Conservation (phyloP, 2,113 vertebrate genomes). For the Grallaria varia region DNA sequence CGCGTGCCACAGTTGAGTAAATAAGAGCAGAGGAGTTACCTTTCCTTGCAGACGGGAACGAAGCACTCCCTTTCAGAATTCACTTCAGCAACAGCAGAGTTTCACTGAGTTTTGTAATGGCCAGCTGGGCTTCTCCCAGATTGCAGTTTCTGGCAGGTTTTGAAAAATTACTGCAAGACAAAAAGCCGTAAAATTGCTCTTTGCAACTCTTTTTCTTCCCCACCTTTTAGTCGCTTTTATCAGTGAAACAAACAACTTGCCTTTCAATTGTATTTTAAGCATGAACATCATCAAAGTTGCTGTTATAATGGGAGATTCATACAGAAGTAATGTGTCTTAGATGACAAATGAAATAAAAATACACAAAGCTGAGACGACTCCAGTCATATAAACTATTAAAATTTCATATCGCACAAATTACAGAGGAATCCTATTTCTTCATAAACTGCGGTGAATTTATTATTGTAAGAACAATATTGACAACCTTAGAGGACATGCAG, state of each 20-base stretch:
- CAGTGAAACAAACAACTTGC: not conserved
- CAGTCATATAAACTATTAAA: not conserved
- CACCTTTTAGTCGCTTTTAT: not conserved
- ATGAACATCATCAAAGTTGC: not conserved
- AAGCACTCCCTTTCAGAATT: not conserved
- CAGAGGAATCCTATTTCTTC: not conserved
- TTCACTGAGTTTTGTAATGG: not conserved
- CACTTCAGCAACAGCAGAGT: not conserved
- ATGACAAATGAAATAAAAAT: not conserved
- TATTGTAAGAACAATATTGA: not conserved
- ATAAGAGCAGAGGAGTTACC: not conserved
- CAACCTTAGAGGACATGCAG: accelerated
- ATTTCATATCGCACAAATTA: not conserved
- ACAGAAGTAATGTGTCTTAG: not conserved
- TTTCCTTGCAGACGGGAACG: not conserved
- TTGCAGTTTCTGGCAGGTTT: not conserved
- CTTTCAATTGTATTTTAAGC: not conserved
- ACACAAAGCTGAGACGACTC: not conserved
- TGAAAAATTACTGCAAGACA: not conserved
- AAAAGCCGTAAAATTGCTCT: not conserved
- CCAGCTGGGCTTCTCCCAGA: not conserved
- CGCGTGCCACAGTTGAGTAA: not conserved
- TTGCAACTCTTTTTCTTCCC: not conserved
- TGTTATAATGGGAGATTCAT: not conserved
- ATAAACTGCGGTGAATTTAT: not conserved